phyloP scores from a whole-genome alignment of 2,113 vertebrate genomes.

The Salminus brasiliensis region DNA sequence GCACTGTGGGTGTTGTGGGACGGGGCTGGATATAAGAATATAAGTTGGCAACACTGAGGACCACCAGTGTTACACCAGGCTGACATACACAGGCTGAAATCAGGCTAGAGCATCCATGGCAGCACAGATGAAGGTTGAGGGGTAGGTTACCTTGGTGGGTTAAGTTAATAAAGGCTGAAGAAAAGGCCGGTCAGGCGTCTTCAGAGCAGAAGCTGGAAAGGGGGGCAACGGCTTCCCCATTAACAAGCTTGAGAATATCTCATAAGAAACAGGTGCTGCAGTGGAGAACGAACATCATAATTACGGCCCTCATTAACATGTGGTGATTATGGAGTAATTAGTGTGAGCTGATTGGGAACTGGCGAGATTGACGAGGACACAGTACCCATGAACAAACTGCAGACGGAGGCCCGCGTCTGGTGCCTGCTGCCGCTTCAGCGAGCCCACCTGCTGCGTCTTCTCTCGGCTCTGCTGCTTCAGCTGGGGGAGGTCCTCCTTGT shows the following conservation, averaged over 20 bases:
- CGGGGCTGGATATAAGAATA: no score
- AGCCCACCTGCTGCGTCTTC: constrained; percentile 74
- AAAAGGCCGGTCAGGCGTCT: no score
- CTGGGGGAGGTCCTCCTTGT: constrained; percentile 98
- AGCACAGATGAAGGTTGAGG: no score
- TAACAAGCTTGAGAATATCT: neutral
- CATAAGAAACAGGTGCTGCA: neutral
- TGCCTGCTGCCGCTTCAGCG: constrained; percentile 87
- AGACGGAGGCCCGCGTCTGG: constrained; percentile 90
- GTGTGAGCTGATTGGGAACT: neutral
- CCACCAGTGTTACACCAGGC: no score
- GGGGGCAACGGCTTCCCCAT: neutral
- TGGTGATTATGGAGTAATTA: neutral
- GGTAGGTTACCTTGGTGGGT: no score
- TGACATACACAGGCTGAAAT: no score
- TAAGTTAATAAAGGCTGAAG: no score
- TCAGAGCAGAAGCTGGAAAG: constrained; percentile 5
- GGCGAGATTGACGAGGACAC: neutral
- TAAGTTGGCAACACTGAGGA: no score
- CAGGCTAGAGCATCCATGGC: no score
- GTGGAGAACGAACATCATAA: neutral
- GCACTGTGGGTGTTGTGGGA: no score
- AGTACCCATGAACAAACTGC: constrained; percentile 94
- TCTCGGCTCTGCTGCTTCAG: constrained; percentile 81
- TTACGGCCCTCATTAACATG: neutral